A percentile compares a stretch with the other conserved stretches of the same genome.
Conservation (phyloP, 2,113 vertebrate species). For the Serilophus lunatus region DNA sequence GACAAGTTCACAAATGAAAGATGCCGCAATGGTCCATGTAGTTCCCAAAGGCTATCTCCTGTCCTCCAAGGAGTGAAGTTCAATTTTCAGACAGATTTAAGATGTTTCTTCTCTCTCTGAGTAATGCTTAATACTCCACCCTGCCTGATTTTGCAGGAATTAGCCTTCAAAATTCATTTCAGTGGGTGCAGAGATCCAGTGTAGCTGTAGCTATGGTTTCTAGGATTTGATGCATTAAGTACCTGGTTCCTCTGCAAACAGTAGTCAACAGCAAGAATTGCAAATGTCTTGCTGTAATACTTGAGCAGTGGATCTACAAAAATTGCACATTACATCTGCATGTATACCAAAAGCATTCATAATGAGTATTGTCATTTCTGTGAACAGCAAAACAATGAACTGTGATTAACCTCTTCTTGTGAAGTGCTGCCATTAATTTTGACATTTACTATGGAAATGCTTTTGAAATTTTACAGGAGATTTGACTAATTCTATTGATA, state of each 20-base stretch:
- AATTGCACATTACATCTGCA: slow-evolving; percentile 33
- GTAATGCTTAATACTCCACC: neutral
- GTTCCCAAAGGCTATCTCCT: neutral
- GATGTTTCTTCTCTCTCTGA: neutral
- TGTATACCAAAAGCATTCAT: slow-evolving; percentile 13
- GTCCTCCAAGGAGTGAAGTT: neutral
- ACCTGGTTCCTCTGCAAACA: neutral
- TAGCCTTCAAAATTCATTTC: neutral
- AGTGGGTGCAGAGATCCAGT: neutral
- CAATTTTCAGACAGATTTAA: neutral
- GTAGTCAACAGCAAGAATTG: neutral
- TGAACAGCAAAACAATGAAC: slow-evolving; percentile 62
- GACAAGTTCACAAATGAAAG: neutral
- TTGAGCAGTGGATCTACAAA: slow-evolving; percentile 8
- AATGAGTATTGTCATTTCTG: slow-evolving; percentile 11
- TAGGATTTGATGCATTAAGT: neutral
- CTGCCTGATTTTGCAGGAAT: neutral
- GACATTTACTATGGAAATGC: slow-evolving; percentile 41
- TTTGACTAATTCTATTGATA: slow-evolving; percentile 65
- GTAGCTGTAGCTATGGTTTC: neutral
- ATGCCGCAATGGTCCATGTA: neutral
- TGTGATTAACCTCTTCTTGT: slow-evolving; percentile 63
- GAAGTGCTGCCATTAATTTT: slow-evolving; percentile 62
- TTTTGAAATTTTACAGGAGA: slow-evolving; percentile 48
- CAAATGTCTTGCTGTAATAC: neutral